Evolutionary conservation across 2,888 invertebrate species (phyloP).

Genomic region (Drosophila picticornis): DNA sequence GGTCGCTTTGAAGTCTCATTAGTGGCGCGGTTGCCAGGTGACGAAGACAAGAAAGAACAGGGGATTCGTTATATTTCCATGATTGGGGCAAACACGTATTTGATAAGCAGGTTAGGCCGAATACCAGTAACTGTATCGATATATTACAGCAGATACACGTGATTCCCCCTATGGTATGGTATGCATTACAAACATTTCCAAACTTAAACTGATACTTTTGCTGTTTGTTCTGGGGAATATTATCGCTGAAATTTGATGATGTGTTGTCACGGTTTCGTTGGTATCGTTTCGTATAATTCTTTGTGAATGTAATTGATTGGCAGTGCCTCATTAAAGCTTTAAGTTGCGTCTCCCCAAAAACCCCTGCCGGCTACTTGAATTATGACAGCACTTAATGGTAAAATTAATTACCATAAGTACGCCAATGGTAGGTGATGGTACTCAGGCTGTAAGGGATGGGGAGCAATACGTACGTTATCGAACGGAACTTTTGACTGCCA

Average conservation of each 20-base stretch:
- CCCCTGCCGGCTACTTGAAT: conserved; percentile 39
- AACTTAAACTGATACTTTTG: conserved; percentile 48
- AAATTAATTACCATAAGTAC: conserved; percentile 75
- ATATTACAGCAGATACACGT: conserved; percentile 28
- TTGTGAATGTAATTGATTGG: conserved; percentile 36
- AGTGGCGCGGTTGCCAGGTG: conserved; percentile 75
- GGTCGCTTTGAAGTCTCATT: conserved; percentile 75
- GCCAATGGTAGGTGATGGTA: conserved; percentile 31
- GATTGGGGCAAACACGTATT: conserved; percentile 27
- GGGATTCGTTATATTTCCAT: conserved; percentile 13
- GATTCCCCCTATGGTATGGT: conserved; percentile 24
- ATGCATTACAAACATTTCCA: conserved; percentile 21
- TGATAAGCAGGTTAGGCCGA: conserved; percentile 9
- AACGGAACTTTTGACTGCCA: conserved; percentile 42
- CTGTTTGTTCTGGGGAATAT: conserved; percentile 29
- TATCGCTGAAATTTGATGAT: background rate
- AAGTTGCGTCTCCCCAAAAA: background rate
- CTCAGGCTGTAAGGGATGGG: conserved; percentile 8
- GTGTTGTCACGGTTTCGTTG: conserved; percentile 15
- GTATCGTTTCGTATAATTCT: conserved; percentile 43
- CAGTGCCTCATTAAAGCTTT: conserved; percentile 17
- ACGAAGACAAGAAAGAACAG: conserved; percentile 32
- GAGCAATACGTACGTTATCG: conserved; percentile 18
- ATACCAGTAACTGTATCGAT: conserved; percentile 41
- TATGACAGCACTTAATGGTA: conserved; percentile 70